Base-by-base conservation (phyloP, 2,888 invertebrate species). In the Xylophagus ater region DNA sequence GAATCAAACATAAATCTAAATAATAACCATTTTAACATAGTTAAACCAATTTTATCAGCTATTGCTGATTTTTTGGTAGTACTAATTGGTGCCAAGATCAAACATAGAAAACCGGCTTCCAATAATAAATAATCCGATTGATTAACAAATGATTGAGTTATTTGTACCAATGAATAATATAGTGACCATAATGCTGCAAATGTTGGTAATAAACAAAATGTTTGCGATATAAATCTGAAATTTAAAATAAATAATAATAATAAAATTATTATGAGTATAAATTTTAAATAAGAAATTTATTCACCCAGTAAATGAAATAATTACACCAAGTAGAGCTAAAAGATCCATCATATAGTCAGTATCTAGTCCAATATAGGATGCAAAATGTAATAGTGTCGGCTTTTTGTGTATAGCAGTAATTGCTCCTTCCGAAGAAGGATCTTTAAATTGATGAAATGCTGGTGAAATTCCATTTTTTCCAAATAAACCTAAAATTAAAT, bases 401-500 rank as follows among this genome's bases (percentile, higher is more conserved):
- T 77, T 75, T 45, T 71, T 70, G 48, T 68, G 70, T 4, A 77
- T 65, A 30, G 38, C 39, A 12, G 38, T 43, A 20, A 45, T 24
- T 25, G 38, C 63, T 20, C 34, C 37, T 24, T 41, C 37, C 12
- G 28, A 19, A 47, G 58, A 62, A 41, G 63, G 63, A 48, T 66
- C 65, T n/a, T n/a, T n/a, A 47, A 67, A 50, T 9, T 64, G 52
- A 3, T 63, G 54, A 42, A 58, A 59, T 18, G 76, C 79, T 36
- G 83, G 83, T 42, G 81, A 55, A 37, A 84, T 66, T 34, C 84
- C 84, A 71, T 80, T 76, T 53, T 78, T 76, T 4, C 83, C 82
- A 61, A 79, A 83, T 15, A 84, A 61, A 43, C 83, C 83, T 82
- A 54, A 6, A 61, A 53, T n/a, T 13, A 12, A n/a, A 20, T 33